Percentiles rank a stretch among this genome's conserved stretches.
Conservation (phyloP, 2,888 invertebrate species). For the Coremacera marginata region DNA sequence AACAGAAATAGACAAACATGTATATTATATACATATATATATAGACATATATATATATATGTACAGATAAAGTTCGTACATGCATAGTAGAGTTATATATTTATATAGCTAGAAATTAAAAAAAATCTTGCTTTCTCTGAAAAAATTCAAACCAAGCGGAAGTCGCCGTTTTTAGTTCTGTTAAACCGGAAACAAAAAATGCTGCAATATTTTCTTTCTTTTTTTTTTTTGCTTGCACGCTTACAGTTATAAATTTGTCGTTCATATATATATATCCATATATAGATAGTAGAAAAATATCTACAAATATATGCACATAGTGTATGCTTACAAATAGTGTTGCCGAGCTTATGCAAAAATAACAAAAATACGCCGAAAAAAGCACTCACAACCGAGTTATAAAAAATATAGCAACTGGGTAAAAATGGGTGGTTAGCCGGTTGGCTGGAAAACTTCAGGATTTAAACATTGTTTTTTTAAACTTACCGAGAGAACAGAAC, state of each 20-base stretch:
- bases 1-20: not conserved
- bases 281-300: not conserved
- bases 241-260: not conserved
- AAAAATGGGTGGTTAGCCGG: no score
- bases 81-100: no score
- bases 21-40: not conserved
- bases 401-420: no score
- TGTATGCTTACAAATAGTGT: not conserved
- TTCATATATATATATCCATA: not conserved
- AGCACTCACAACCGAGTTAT: no score
- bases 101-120: no score
- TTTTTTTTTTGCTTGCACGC: no score
- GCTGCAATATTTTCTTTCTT: not conserved
- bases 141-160: not conserved
- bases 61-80: no score
- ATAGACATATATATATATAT: no score
- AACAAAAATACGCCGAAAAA: not conserved
- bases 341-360: not conserved
- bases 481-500: not conserved
- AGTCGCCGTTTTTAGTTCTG: not conserved
- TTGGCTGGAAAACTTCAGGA: not conserved
- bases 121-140: no score
- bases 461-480: constrained; percentile 7
- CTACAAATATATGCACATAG: no score
- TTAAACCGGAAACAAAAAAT: constrained; percentile 2